These are phyloP conservation scores for Tetranychus truncatus DNA, from an alignment of 2,888 invertebrate genomes.

Conservation along the genomic window DNA sequence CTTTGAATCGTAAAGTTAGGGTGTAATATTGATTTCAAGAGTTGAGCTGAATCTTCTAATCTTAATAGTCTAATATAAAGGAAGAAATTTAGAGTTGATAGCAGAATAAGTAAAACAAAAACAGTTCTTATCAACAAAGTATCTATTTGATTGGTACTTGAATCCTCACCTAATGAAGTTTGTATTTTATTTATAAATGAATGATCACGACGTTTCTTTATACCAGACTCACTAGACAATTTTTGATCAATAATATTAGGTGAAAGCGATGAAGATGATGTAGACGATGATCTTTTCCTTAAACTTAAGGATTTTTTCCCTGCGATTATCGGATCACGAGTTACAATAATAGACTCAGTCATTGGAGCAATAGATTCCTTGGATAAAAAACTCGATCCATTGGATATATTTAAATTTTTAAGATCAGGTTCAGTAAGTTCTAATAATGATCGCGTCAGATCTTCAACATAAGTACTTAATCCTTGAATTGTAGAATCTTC, in stretches of 20 bases:
- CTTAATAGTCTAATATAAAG: slow-evolving; percentile 1
- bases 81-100: background rate
- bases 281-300: background rate
- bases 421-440: background rate
- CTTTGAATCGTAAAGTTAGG: background rate
- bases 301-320: background rate
- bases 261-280: background rate
- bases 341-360: background rate
- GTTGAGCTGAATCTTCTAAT: slow-evolving; percentile 4
- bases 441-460: background rate
- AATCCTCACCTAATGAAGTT: background rate
- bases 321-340: background rate
- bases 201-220: background rate
- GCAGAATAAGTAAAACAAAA: background rate
- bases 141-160: background rate
- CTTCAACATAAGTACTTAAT: background rate
- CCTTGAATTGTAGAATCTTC: background rate
- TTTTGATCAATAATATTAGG: background rate
- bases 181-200: background rate
- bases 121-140: background rate
- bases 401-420: background rate
- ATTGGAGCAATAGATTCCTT: background rate
- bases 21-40: background rate
- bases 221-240: background rate
- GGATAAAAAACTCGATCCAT: background rate